These are phyloP conservation scores for Microtus oregoni DNA, from an alignment of 2,113 vertebrate species.

Conservation along the genomic window DNA sequence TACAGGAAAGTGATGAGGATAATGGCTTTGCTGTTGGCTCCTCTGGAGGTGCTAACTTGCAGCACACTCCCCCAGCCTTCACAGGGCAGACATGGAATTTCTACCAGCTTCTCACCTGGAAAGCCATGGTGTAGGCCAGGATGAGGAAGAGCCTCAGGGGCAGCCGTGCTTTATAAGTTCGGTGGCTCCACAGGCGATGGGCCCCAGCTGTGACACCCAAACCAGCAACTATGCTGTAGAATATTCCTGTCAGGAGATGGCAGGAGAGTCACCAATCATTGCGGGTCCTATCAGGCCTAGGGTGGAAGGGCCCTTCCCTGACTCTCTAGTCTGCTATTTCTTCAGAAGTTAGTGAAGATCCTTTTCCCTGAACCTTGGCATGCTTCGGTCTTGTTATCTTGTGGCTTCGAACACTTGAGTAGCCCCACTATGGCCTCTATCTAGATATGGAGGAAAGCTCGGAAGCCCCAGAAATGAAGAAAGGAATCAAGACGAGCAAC, in stretches of 20 bases:
- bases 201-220: slow-evolving; percentile 96
- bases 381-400: background rate
- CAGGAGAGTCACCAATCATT: background rate
- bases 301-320: background rate
- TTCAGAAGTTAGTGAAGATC: background rate
- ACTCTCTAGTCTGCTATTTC: background rate
- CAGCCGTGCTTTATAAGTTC: slow-evolving; percentile 94
- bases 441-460: background rate
- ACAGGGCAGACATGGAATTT: background rate
- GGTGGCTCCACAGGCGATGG: slow-evolving; percentile 97
- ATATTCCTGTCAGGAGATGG: slow-evolving; percentile 78
- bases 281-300: background rate
- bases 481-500: background rate
- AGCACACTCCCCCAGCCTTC: no score
- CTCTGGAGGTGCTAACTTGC: background rate
- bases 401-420: background rate
- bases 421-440: background rate
- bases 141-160: slow-evolving; percentile 93
- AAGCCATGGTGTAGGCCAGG: slow-evolving; percentile 94
- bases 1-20: background rate
- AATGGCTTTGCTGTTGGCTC: background rate
- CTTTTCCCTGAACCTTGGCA: background rate
- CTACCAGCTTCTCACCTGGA: slow-evolving; percentile 90
- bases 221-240: slow-evolving; percentile 89
- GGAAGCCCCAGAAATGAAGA: background rate